phyloP scores from a whole-genome alignment of 1,140 invertebrate species.

The Helicoverpa armigera region DNA sequence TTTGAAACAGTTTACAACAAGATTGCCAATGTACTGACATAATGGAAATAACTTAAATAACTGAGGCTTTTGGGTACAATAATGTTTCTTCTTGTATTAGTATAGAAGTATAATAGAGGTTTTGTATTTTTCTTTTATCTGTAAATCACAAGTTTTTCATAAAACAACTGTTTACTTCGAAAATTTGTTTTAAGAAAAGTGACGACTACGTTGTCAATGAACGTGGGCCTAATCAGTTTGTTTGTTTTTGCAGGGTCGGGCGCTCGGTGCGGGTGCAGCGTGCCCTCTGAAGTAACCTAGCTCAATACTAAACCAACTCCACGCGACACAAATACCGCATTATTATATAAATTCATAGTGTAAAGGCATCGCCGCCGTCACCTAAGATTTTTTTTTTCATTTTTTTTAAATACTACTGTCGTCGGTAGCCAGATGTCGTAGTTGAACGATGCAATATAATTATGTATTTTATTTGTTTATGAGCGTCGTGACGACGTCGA shows the following conservation, averaged over 20 bases:
- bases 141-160: too few relatives aligned
- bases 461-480: constrained; percentile 40
- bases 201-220: too few relatives aligned
- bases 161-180: too few relatives aligned
- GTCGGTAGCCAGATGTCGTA: constrained; percentile 28
- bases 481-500: constrained; percentile 18
- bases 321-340: constrained; percentile 24
- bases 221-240: too few relatives aligned
- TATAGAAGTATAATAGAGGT: too few relatives aligned
- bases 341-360: constrained; percentile 70
- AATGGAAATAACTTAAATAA: too few relatives aligned
- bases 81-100: too few relatives aligned
- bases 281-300: constrained; percentile 24
- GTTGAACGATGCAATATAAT: constrained; percentile 45
- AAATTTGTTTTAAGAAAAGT: too few relatives aligned
- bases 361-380: constrained; percentile 52
- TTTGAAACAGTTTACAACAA: too few relatives aligned
- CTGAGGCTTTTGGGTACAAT: too few relatives aligned
- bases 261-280: not conserved
- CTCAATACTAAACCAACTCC: constrained; percentile 5
- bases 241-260: constrained; percentile 4
- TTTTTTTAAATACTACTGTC: constrained; percentile 15
- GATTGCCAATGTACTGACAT: too few relatives aligned
- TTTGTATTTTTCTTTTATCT: too few relatives aligned
- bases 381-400: constrained; percentile 16